Evolutionary conservation across 1,140 invertebrate species (phyloP).

Genomic region (Mya arenaria): DNA sequence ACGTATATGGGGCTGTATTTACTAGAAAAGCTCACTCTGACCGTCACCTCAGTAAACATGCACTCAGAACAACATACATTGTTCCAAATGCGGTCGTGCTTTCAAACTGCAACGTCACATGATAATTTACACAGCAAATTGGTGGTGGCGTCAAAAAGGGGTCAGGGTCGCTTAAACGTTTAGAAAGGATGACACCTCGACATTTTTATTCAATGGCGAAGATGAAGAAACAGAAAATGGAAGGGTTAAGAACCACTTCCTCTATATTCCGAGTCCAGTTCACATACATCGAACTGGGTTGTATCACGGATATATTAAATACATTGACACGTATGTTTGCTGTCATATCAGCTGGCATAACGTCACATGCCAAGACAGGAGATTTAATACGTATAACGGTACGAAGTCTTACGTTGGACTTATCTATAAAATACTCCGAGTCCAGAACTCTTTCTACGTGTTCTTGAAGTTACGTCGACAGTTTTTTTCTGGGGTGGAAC

Average conservation of each 20-base stretch:
- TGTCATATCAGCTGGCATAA: not conserved
- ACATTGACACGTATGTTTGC: not conserved
- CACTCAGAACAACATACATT: not conserved
- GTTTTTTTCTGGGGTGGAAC: not conserved
- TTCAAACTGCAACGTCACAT: conserved; percentile 6
- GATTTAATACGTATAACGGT: not conserved
- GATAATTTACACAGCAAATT: not conserved
- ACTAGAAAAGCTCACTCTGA: conserved; percentile 6
- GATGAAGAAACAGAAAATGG: not conserved
- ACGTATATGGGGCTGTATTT: not conserved
- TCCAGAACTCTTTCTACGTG: not conserved
- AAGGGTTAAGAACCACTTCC: conserved; percentile 4
- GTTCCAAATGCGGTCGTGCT: not conserved
- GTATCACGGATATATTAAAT: not conserved
- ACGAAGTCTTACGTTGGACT: not conserved
- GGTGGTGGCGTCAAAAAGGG: not conserved
- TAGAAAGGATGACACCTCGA: not conserved
- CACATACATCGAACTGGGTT: conserved; percentile 10
- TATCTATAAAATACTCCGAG: no score
- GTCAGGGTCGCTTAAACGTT: not conserved
- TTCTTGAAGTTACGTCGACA: not conserved
- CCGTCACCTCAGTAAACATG: not conserved
- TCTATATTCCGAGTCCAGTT: not conserved
- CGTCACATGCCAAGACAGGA: not conserved
- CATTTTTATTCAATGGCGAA: conserved; percentile 1